Evolutionary conservation across 2,888 invertebrate genomes (phyloP).

Genomic region (Cataglyphis cursor): DNA sequence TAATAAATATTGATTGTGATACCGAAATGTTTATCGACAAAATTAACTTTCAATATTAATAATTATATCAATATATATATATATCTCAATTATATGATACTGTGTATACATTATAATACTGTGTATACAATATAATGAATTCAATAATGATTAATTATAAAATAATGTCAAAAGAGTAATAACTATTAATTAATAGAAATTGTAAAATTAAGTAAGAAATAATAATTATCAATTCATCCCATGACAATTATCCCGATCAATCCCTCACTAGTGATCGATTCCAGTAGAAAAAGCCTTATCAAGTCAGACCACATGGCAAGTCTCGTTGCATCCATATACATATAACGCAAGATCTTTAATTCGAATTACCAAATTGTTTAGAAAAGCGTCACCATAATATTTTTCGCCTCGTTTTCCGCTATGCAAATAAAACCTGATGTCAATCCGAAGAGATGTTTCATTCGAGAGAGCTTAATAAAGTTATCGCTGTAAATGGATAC

Average conservation of each 20-base stretch:
- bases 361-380: neutral
- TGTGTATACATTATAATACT: neutral
- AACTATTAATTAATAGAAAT: neutral
- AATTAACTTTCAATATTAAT: neutral
- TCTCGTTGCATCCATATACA: neutral
- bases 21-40: neutral
- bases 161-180: neutral
- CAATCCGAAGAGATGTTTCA: neutral
- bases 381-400: constrained; percentile 2
- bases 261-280: neutral
- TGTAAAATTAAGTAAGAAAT: neutral
- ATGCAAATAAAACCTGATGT: neutral
- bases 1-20: constrained; percentile 12
- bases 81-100: neutral
- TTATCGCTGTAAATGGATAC: constrained; percentile 17
- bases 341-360: neutral
- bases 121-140: neutral
- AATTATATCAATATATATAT: neutral
- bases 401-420: neutral
- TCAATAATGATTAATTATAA: neutral
- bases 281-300: constrained; percentile 22
- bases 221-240: neutral
- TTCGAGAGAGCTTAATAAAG: neutral
- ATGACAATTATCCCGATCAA: neutral
- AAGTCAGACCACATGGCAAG: constrained; percentile 15